Evolutionary conservation across 2,888 invertebrate species (phyloP).

Genomic region (Ptilodon capucinus): DNA sequence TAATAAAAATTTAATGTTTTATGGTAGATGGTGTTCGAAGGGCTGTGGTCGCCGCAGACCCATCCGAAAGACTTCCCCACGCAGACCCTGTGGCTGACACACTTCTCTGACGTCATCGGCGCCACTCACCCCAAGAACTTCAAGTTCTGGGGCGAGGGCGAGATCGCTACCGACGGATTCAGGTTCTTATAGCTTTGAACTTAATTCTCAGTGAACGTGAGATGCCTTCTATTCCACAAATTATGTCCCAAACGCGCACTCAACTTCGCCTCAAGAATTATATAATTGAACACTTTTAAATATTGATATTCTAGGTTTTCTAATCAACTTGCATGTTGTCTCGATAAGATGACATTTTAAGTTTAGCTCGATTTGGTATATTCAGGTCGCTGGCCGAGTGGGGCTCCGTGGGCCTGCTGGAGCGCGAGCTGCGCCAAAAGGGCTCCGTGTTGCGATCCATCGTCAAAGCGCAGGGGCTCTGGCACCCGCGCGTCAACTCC

Average conservation of each 20-base stretch:
- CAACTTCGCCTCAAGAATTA: too few relatives aligned
- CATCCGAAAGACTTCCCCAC: conserved; percentile 98
- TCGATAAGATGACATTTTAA: too few relatives aligned
- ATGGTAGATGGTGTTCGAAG: conserved; percentile 90
- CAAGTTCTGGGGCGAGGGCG: conserved; percentile 95
- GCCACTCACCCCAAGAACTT: conserved; percentile 95
- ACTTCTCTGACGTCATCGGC: conserved; percentile 98
- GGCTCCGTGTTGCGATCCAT: conserved; percentile 90
- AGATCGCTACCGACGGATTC: conserved; percentile 93
- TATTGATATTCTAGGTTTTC: too few relatives aligned
- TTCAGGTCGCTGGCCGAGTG: conserved; percentile 88
- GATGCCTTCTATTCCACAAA: too few relatives aligned
- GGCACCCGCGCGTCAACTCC: conserved; percentile 93
- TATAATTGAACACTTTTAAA: too few relatives aligned
- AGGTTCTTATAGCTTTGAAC: conserved; percentile 68
- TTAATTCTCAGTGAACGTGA: too few relatives aligned
- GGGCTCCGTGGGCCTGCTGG: conserved; percentile 94
- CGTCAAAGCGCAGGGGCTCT: conserved; percentile 94
- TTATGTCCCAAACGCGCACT: too few relatives aligned
- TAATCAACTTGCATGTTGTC: too few relatives aligned
- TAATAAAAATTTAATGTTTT: too few relatives aligned
- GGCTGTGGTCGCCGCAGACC: conserved; percentile 96
- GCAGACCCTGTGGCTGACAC: conserved; percentile 92
- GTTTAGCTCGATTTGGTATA: neutral
- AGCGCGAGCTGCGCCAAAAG: conserved; percentile 93